These are phyloP conservation scores for Sminthopsis crassicaudata DNA, from an alignment of 2,113 vertebrate species.

Conservation along the genomic window DNA sequence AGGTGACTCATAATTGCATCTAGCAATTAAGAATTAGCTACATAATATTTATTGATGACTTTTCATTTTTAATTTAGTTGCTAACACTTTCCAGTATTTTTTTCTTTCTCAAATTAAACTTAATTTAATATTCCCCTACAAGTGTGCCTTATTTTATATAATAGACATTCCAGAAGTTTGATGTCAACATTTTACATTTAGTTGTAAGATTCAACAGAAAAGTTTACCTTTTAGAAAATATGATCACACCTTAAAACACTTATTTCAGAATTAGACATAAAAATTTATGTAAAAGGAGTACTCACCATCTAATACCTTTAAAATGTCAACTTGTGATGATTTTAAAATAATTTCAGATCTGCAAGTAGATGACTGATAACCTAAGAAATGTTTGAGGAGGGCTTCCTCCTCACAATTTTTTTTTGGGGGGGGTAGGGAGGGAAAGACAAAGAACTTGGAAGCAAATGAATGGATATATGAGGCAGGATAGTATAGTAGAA, in stretches of 20 bases:
- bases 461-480: not conserved
- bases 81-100: not conserved
- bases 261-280: not conserved
- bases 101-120: conserved; percentile 13
- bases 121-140: conserved; percentile 23
- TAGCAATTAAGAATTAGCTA: not conserved
- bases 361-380: not conserved
- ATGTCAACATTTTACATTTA: not conserved
- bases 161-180: not conserved
- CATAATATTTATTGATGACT: not conserved
- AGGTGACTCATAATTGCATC: not conserved
- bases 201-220: not conserved
- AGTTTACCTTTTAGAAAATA: not conserved
- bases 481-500: not conserved
- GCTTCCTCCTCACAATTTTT: conserved; percentile 12
- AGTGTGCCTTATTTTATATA: not conserved
- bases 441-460: not conserved
- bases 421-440: not conserved
- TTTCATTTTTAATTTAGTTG: not conserved
- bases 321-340: conserved; percentile 1
- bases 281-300: not conserved
- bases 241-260: not conserved
- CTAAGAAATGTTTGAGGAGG: not conserved
- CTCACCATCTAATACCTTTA: conserved; percentile 2
- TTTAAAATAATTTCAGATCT: not conserved